Conservation (phyloP, 2,888 invertebrate genomes). For the Pollenia angustigena region DNA sequence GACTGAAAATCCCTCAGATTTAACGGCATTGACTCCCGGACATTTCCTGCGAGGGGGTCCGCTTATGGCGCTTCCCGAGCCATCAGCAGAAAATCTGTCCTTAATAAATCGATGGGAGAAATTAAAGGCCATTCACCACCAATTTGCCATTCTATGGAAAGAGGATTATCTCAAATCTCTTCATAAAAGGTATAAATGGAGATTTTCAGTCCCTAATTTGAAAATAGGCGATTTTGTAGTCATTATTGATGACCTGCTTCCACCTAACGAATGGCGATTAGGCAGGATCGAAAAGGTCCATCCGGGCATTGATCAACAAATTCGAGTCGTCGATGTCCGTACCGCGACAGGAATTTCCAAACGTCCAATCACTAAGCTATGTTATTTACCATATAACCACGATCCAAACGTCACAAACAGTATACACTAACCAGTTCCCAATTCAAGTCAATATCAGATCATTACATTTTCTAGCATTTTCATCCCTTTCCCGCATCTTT, state of each 20-base stretch:
- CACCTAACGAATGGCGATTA: conserved; percentile 4
- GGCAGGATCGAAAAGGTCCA: conserved; percentile 4
- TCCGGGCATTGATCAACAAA: too few species aligned
- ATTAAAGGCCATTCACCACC: conserved; percentile 9
- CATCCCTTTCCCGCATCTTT: too few species aligned
- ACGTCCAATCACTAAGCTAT: background rate
- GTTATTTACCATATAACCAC: background rate
- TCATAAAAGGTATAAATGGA: background rate
- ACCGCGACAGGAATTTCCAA: background rate
- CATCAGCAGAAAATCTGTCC: background rate
- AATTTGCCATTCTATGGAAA: conserved; percentile 16
- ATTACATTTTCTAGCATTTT: too few species aligned
- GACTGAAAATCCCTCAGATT: conserved; percentile 33
- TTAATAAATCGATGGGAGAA: conserved; percentile 10
- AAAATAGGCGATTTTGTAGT: background rate
- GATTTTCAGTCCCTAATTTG: background rate
- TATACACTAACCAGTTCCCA: too few species aligned
- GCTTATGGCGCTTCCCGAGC: conserved; percentile 12
- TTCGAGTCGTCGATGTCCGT: too few species aligned
- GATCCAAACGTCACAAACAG: background rate
- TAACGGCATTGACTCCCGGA: conserved; percentile 60
- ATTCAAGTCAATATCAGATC: too few species aligned
- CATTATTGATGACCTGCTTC: conserved; percentile 1
- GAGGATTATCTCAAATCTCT: background rate
- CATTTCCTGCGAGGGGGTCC: conserved; percentile 45